Conservation (phyloP, 2,797 vertebrate species). For the Trachurus trachurus region DNA sequence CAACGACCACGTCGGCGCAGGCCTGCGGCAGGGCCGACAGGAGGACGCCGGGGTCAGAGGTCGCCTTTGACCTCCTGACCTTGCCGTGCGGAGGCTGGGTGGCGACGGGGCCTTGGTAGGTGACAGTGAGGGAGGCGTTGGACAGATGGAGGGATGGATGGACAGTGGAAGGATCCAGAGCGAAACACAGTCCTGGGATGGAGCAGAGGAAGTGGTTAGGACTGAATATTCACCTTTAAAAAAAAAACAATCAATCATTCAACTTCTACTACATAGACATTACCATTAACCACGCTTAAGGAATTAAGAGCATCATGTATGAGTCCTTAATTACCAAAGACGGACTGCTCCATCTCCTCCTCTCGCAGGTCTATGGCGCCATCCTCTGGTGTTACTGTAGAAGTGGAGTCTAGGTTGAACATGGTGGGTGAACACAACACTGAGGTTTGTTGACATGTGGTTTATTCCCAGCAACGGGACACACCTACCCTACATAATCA, state of each 20-base stretch:
- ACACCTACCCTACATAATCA: neutral
- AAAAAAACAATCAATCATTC: neutral
- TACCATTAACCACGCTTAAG: neutral
- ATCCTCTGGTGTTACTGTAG: slow-evolving; percentile 57
- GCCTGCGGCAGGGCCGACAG: slow-evolving; percentile 49
- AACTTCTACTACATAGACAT: neutral
- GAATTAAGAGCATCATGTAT: neutral
- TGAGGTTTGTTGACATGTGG: neutral
- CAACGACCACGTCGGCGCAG: slow-evolving; percentile 67
- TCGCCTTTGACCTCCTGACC: neutral
- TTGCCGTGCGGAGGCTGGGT: neutral
- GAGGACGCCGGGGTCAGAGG: slow-evolving; percentile 17
- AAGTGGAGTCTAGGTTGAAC: slow-evolving; percentile 30
- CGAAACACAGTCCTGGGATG: slow-evolving; percentile 71
- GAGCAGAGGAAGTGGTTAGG: neutral
- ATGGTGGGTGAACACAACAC: neutral
- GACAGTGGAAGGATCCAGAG: slow-evolving; percentile 68
- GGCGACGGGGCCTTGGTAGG: slow-evolving; percentile 37
- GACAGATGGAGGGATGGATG: slow-evolving; percentile 73
- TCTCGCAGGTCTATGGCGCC: slow-evolving; percentile 76
- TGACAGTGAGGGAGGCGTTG: slow-evolving; percentile 70
- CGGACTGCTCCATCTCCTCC: slow-evolving; percentile 78
- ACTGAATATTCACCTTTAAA: neutral
- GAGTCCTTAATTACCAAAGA: slow-evolving; percentile 67
- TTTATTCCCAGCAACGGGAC: neutral